phyloP scores from a whole-genome alignment of 2,888 invertebrate genomes.

The Nymphalis urticae region DNA sequence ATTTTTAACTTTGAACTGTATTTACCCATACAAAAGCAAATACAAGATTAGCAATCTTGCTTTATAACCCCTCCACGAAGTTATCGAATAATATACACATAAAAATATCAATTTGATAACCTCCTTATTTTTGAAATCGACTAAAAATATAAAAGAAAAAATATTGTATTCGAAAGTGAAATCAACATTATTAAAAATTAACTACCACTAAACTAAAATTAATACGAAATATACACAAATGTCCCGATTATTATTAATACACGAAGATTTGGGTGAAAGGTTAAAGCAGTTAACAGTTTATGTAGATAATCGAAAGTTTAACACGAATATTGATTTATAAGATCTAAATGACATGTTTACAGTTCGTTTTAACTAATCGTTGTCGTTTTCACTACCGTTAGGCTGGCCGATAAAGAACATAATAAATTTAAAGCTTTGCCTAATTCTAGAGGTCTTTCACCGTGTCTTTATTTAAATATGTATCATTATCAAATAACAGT shows the following conservation, averaged over 20 bases:
- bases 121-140: too few relatives aligned
- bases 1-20: too few relatives aligned
- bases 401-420: conserved; percentile 43
- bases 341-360: conserved; percentile 35
- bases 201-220: too few relatives aligned
- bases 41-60: too few relatives aligned
- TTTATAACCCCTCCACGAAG: too few relatives aligned
- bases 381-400: conserved; percentile 47
- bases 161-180: too few relatives aligned
- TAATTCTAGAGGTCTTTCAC: conserved; percentile 62
- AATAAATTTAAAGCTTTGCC: conserved; percentile 65
- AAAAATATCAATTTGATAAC: too few relatives aligned
- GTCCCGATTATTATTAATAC: neutral
- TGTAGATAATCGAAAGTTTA: conserved; percentile 38
- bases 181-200: too few relatives aligned
- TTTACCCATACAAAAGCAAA: too few relatives aligned
- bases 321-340: conserved; percentile 35
- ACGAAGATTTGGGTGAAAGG: conserved; percentile 6
- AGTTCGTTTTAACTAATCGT: conserved; percentile 36
- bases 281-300: conserved; percentile 23
- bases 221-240: too few relatives aligned
- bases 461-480: conserved; percentile 40
- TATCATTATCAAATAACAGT: conserved; percentile 33
- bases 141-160: too few relatives aligned
- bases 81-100: too few relatives aligned